Percentiles rank a stretch among this genome's conserved stretches.
phyloP scores from a whole-genome alignment of 2,888 invertebrate species.

The Nephrocerus scutellatus region DNA sequence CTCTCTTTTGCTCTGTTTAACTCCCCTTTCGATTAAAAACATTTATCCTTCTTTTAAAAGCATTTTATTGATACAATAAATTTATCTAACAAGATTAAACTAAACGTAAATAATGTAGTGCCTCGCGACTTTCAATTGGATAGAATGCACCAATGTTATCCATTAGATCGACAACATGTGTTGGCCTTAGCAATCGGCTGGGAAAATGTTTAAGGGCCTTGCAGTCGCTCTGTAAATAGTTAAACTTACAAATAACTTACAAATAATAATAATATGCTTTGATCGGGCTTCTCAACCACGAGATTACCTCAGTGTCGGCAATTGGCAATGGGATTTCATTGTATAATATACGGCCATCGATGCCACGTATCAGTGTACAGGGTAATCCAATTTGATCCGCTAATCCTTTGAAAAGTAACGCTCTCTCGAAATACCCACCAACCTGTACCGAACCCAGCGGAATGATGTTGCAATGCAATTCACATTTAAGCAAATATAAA shows the following conservation, averaged over 20 bases:
- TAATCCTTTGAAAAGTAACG: conserved; percentile 58
- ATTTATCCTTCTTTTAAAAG: no score
- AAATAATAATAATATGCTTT: no score
- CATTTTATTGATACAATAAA: no score
- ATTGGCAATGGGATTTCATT: conserved; percentile 57
- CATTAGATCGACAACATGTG: conserved; percentile 58
- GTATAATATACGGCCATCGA: conserved; percentile 54
- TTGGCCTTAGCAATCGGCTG: conserved; percentile 53
- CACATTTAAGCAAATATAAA: conserved; percentile 48
- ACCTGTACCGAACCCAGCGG: conserved; percentile 55
- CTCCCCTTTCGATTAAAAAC: no score
- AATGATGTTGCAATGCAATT: conserved; percentile 49
- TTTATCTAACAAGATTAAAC: no score
- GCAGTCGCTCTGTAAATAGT: conserved; percentile 35
- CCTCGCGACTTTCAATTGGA: conserved; percentile 41
- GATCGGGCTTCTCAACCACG: no score
- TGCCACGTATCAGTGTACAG: conserved; percentile 53
- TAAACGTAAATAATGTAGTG: conserved; percentile 35
- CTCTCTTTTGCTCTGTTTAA: no score
- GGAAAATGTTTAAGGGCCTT: conserved; percentile 44
- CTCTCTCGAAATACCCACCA: conserved; percentile 57
- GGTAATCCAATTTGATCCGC: conserved; percentile 60
- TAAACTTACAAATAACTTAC: no score
- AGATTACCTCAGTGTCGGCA: conserved; percentile 28
- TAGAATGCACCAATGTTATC: conserved; percentile 37